Evolutionary conservation across 1,140 invertebrate species (phyloP), one percentile per base, ranked within the genome.

Genomic region (Atopsyche davidsoni): DNA sequence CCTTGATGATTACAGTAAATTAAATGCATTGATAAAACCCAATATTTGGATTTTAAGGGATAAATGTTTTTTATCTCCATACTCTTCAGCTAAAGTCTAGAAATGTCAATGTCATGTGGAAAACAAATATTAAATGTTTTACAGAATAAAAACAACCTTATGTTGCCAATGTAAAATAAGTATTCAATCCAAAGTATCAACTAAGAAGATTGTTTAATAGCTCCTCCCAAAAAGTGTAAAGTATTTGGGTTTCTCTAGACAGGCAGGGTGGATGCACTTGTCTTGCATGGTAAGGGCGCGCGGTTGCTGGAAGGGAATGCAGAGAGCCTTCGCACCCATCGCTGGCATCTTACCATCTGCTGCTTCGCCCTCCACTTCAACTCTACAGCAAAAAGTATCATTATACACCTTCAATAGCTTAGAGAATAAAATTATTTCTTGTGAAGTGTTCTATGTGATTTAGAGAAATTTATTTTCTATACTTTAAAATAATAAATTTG

Each of bases 251-350:
- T 85, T 87, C 22, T 79, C 80, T 16, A 66, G 77, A 70, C 96
- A 99, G 40, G 68, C 68, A n/a, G 92, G 91, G 70, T 93, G 79
- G 53, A 98, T 88, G 68, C 96, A 99, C 58, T 85, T 86, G 38
- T 87, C 77, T 11, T 63, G 64, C 11, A 69, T 53, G 35, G 73
- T 69, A 25, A 89, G 74, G 10, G 64, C 46, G 4, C 76, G 68
- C 2, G 87, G 82, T 64, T 97, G 96, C 18, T 93, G 76, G 64
- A 98, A 91, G 9, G 97, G 96, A 62, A 98, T 95, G 68, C 96
- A 99, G 0, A 99, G 75, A 17, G 89, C 87, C 70, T 99, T 99
- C 3, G 96, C 97, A 24, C 97, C 97, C 96, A 99, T 99, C 0
- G 92, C 82, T 16, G 95, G 89, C 31, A 86, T 82, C 60, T 93